Percentiles rank a stretch among this genome's conserved stretches.
These are phyloP conservation scores for Larimichthys crocea DNA, from an alignment of 2,113 vertebrate species.

Conservation along the genomic window DNA sequence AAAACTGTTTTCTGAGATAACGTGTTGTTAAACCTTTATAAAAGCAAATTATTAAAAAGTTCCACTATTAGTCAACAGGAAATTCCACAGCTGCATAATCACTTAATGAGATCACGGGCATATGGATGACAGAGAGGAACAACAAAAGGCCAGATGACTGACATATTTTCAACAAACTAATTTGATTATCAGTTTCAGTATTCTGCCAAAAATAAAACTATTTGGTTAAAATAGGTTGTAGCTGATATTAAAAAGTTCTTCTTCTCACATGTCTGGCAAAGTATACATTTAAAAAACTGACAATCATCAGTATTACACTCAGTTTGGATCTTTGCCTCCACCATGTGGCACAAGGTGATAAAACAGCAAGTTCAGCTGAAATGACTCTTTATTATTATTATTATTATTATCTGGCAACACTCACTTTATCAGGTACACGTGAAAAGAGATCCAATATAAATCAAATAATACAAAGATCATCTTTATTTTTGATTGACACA, in stretches of 20 bases:
- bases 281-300: background rate
- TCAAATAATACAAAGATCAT: too few relatives aligned
- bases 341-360: slow-evolving; percentile 55
- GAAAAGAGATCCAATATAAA: too few relatives aligned
- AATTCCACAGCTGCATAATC: slow-evolving; percentile 54
- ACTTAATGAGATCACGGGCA: slow-evolving; percentile 37
- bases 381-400: background rate
- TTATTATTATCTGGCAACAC: background rate
- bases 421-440: too few relatives aligned
- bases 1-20: background rate
- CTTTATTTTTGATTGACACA: too few relatives aligned
- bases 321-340: slow-evolving; percentile 62
- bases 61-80: slow-evolving; percentile 48
- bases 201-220: background rate
- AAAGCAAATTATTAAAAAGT: slow-evolving; percentile 27
- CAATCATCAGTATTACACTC: background rate
- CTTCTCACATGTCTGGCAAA: background rate
- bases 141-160: background rate
- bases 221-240: background rate
- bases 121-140: slow-evolving; percentile 16
- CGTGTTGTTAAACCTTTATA: background rate
- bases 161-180: slow-evolving; percentile 22
- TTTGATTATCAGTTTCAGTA: background rate
- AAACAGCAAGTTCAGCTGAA: slow-evolving; percentile 19
- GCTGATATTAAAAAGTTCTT: background rate